Evolutionary conservation across 2,888 invertebrate genomes (phyloP).

Genomic region (Sabatieria punctata): DNA sequence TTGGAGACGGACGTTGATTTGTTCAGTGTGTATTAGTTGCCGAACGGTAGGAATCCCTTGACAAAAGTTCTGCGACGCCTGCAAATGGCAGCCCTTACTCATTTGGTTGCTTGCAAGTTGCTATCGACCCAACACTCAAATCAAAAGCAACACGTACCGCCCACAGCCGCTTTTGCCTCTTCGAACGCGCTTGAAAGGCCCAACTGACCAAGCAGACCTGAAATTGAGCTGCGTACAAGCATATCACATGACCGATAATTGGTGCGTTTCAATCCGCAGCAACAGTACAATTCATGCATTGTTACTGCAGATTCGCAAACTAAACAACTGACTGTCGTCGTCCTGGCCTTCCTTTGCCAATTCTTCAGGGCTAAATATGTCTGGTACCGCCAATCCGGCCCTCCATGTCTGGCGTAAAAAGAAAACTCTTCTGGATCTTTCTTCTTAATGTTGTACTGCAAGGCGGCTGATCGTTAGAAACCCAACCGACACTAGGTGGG

Average conservation of each 20-base stretch:
- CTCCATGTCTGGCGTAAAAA: slow-evolving; percentile 19
- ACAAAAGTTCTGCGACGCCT: slow-evolving; percentile 18
- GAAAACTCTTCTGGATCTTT: slow-evolving; percentile 67
- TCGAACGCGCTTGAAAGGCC: slow-evolving; percentile 30
- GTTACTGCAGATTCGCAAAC: not conserved
- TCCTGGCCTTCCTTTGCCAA: slow-evolving; percentile 77
- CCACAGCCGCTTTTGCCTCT: slow-evolving; percentile 29
- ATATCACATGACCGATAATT: too few relatives aligned
- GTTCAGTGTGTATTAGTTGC: slow-evolving; percentile 22
- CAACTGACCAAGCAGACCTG: slow-evolving; percentile 26
- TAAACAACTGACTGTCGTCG: slow-evolving; percentile 43
- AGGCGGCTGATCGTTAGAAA: too few relatives aligned
- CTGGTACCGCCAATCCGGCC: slow-evolving; percentile 40
- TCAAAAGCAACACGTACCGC: too few relatives aligned
- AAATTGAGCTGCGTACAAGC: too few relatives aligned
- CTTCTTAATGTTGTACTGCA: slow-evolving; percentile 94
- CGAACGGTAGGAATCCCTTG: slow-evolving; percentile 28
- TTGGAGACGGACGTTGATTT: too few relatives aligned
- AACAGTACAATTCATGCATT: too few relatives aligned
- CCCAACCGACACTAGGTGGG: too few relatives aligned
- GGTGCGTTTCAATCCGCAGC: too few relatives aligned
- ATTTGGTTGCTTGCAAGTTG: too few relatives aligned
- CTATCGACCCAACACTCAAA: too few relatives aligned
- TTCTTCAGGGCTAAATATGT: slow-evolving; percentile 96
- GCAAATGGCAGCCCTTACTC: too few relatives aligned